These are phyloP conservation scores for Hippocampus mohnikei DNA, from an alignment of 2,113 vertebrate genomes.

Conservation along the genomic window DNA sequence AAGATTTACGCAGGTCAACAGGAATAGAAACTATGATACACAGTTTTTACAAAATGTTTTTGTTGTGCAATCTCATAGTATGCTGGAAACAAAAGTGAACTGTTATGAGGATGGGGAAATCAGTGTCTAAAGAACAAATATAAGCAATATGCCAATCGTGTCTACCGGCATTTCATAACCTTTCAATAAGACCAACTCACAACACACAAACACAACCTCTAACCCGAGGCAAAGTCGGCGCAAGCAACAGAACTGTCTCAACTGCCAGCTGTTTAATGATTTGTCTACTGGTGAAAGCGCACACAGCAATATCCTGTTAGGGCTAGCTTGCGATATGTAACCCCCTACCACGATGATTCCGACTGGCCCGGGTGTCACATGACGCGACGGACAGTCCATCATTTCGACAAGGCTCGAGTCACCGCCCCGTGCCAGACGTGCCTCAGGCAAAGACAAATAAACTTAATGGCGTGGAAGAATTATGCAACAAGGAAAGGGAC, in stretches of 20 bases:
- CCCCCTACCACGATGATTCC: slow-evolving; percentile 44
- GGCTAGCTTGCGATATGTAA: slow-evolving; percentile 28
- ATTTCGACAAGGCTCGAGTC: slow-evolving; percentile 46
- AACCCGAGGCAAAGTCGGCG: slow-evolving; percentile 35
- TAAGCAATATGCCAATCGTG: background rate
- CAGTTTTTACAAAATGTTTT: too few relatives aligned
- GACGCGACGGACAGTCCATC: slow-evolving; percentile 28
- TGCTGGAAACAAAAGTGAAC: background rate
- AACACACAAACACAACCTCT: slow-evolving; percentile 20
- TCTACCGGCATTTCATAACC: background rate
- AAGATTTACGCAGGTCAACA: background rate
- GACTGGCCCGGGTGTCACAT: slow-evolving; percentile 33
- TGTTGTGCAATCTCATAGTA: too few relatives aligned
- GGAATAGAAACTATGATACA: background rate
- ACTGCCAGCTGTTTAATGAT: slow-evolving; percentile 59
- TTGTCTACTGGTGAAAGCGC: slow-evolving; percentile 64
- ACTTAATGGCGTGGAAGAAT: slow-evolving; percentile 57
- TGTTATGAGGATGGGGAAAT: background rate
- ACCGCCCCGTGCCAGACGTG: slow-evolving; percentile 22
- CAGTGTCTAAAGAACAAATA: background rate
- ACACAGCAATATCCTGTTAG: slow-evolving; percentile 62
- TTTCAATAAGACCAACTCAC: slow-evolving; percentile 6
- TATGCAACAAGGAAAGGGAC: slow-evolving; percentile 1
- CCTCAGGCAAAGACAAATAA: slow-evolving; percentile 41
- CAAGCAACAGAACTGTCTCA: slow-evolving; percentile 34